Percentiles rank a stretch among this genome's conserved stretches.
Evolutionary conservation across 2,797 vertebrate genomes (phyloP).

Genomic region (Florisuga fusca): DNA sequence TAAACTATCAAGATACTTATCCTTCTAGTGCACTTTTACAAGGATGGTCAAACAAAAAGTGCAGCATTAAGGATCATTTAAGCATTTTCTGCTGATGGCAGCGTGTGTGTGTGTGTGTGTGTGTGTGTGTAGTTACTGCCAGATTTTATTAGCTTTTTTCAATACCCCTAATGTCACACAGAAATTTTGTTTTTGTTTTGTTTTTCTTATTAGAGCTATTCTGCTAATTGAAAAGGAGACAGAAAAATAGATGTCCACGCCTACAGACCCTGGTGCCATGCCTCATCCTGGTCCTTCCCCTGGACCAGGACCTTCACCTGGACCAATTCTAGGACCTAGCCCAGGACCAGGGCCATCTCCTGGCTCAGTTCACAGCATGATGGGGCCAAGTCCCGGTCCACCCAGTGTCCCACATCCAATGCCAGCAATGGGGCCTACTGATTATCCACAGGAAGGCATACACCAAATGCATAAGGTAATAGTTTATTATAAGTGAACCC

Average conservation of each 20-base stretch:
- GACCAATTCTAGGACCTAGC: slow-evolving; percentile 94
- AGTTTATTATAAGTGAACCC: not conserved
- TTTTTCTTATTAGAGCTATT: slow-evolving; percentile 53
- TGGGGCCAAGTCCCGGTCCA: slow-evolving; percentile 97
- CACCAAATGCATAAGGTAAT: slow-evolving; percentile 95
- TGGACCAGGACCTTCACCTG: slow-evolving; percentile 93
- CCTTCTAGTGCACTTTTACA: slow-evolving; percentile 17
- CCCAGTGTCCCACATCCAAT: slow-evolving; percentile 89
- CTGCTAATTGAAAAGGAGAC: slow-evolving; percentile 62
- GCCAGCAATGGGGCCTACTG: slow-evolving; percentile 86
- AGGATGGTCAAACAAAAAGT: not conserved
- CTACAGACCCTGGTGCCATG: slow-evolving; percentile 92
- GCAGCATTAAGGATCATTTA: not conserved
- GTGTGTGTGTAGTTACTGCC: not conserved
- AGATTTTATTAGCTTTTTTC: slow-evolving; percentile 7
- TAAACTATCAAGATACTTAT: not conserved
- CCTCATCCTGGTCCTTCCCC: slow-evolving; percentile 96
- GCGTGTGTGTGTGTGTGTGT: not conserved
- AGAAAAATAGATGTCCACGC: slow-evolving; percentile 90
- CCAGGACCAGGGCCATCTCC: slow-evolving; percentile 97
- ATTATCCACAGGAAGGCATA: slow-evolving; percentile 92
- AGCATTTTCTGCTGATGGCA: slow-evolving; percentile 34
- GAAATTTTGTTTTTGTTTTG: slow-evolving; percentile 60
- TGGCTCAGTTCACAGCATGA: slow-evolving; percentile 96
- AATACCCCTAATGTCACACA: slow-evolving; percentile 27